Base-by-base conservation (phyloP, 2,797 vertebrate genomes). In the Helarctos malayanus region DNA sequence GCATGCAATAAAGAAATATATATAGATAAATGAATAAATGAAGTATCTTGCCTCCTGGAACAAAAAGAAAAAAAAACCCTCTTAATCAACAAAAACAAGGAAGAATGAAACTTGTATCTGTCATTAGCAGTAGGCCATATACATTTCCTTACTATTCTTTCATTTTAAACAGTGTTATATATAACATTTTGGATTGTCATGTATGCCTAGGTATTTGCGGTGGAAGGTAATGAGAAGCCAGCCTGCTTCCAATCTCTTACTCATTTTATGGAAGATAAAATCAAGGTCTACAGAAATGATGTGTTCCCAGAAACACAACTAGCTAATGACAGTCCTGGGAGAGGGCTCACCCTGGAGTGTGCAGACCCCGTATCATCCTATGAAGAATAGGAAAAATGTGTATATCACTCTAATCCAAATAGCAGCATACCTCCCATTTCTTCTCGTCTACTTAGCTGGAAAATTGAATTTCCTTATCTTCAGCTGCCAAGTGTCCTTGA, bases 381-480 rank as follows among this genome's bases (percentile, higher is more conserved):
- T 61, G 61, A 96, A 95, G 61, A 97, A 97, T 32, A 94, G 73
- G 63, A 76, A 87, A 95, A 92, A 41, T 68, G 35, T 93, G 23
- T 94, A 21, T 86, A 73, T 95, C 81, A 91, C 61, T 95, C 38
- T 90, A 89, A 97, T 92, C 78, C 90, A 95, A 92, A 95, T 79
- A 95, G 65, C 29, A 82, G 59, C 59, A 35, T 47, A 49, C 25
- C 23, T 80, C 23, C 96, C 56, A 25, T 94, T 97, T 95, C 88
- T 96, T 96, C 92, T 90, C 0, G 0, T 94, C 91, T 96, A 91
- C 56, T 92, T 93, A 97, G 97, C 75, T 95, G 90, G 96, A 97
- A 93, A 96, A 80, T 90, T 97, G 19, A 56, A 97, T 93, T 97
- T 98, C 56, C 93, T 98, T 97, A 97, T 97, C 93, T 98, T 95